phyloP scores from a whole-genome alignment of 1,140 invertebrate genomes.

The Diploscapter pachys region DNA sequence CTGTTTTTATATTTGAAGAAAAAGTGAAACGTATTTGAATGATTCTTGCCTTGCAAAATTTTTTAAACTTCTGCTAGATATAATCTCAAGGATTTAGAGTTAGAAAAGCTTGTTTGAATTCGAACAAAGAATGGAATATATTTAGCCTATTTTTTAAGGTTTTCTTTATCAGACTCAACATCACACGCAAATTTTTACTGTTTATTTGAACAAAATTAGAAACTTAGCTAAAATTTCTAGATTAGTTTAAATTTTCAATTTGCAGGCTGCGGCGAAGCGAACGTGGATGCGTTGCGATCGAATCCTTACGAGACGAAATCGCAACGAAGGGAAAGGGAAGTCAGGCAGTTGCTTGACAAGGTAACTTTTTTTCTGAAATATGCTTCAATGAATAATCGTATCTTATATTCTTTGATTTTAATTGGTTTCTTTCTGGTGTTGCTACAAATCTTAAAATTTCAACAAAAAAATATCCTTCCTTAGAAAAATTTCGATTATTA shows the following conservation, averaged over 20 bases:
- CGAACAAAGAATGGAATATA: too few species aligned
- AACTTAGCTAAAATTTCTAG: conserved; percentile 46
- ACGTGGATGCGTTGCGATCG: conserved; percentile 89
- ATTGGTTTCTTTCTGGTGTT: not conserved
- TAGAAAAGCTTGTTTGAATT: too few species aligned
- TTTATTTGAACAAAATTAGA: not conserved
- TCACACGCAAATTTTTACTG: not conserved
- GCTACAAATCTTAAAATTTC: not conserved
- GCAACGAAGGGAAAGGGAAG: conserved; percentile 87
- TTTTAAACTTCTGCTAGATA: not conserved
- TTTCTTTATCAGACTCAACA: conserved; percentile 2
- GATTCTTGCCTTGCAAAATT: not conserved
- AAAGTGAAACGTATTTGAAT: not conserved
- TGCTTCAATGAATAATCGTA: conserved; percentile 10
- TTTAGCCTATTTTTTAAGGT: not conserved
- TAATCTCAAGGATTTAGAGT: not conserved
- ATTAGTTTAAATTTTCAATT: too few species aligned
- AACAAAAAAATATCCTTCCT: not conserved
- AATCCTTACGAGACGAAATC: conserved; percentile 92
- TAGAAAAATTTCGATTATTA: not conserved
- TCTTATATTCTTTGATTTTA: not conserved
- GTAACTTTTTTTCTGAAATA: conserved; percentile 19
- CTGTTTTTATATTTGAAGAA: conserved; percentile 43
- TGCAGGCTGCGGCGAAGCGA: conserved; percentile 75
- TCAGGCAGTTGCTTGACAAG: conserved; percentile 92